Base-by-base conservation (phyloP, 2,888 invertebrate species). In the Sycophila texana region DNA sequence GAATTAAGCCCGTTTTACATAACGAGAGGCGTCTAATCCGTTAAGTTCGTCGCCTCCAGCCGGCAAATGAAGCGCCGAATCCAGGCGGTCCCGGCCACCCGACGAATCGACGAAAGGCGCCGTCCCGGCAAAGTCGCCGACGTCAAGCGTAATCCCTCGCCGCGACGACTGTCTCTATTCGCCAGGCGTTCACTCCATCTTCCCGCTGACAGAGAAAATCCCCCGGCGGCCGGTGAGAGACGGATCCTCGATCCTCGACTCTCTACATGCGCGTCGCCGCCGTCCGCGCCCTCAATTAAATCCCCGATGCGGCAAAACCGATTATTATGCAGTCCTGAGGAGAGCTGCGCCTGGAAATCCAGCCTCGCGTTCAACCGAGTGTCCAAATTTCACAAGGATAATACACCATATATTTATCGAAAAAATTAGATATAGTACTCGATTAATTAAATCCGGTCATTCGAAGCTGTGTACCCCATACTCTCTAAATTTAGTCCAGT, bases 101-200 rank as follows among this genome's bases (percentile, higher is more conserved):
- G 60, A 12, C 61, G 26, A 67, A 61, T 68, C 55, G 68, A 53
- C 53, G 68, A 73, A 63, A 39, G 60, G 58, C 4, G 18, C 14
- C 51, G 61, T 20, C 26, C 18, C 14, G 47, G n/a, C 20, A 18
- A 26, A 18, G 30, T 57, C 57, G 22, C 53, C 55, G 86, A 88
- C 88, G 57, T 74, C 18, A 71, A 39, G 67, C 70, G 55, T 79
- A 79, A 78, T 79, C 73, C 75, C 5, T 53, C 68, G 20, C 39
- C 87, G 90, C 88, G 88, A 82, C 88, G 87, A 82, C 84, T 89
- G 90, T 90, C 90, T 89, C 87, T 86, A 85, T 86, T 89, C 86
- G 84, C 83, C 88, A 87, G 84, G 84, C 86, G 87, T 90, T 89
- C 89, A 90, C 90, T 90, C 90, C 87, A 89, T 90, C 90, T 90